Evolutionary conservation across 2,888 invertebrate species (phyloP).

Genomic region (Cyclophora albipunctata): DNA sequence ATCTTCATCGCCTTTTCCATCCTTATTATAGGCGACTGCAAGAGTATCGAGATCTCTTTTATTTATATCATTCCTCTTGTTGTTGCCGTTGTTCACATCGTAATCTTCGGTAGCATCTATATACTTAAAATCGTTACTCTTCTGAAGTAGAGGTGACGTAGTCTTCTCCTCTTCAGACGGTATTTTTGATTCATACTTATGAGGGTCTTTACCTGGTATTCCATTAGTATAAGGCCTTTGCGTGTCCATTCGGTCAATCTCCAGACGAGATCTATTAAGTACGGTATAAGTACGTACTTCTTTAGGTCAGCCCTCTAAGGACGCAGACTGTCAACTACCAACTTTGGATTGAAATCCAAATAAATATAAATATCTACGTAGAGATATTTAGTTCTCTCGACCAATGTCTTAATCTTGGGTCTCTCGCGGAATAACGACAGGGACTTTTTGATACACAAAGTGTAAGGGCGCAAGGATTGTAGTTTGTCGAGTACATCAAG

Average conservation of each 20-base stretch:
- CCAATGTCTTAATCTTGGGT: slow-evolving; percentile 77
- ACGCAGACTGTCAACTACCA: slow-evolving; percentile 39
- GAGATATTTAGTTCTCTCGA: slow-evolving; percentile 60
- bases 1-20: slow-evolving; percentile 54
- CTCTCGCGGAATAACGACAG: slow-evolving; percentile 72
- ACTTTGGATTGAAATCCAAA: slow-evolving; percentile 49
- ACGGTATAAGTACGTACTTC: slow-evolving; percentile 45
- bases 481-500: slow-evolving; percentile 72
- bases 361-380: slow-evolving; percentile 42
- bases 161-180: slow-evolving; percentile 69
- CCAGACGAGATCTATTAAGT: slow-evolving; percentile 39
- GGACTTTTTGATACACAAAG: slow-evolving; percentile 65
- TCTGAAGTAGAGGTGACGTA: slow-evolving; percentile 60
- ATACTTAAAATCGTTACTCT: slow-evolving; percentile 47
- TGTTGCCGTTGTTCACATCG: slow-evolving; percentile 37
- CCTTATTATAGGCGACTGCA: slow-evolving; percentile 42
- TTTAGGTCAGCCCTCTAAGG: slow-evolving; percentile 42
- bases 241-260: slow-evolving; percentile 58
- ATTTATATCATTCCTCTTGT: slow-evolving; percentile 50
- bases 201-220: slow-evolving; percentile 59
- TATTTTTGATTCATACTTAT: slow-evolving; percentile 56
- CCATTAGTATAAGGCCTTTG: slow-evolving; percentile 62
- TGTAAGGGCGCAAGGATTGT: slow-evolving; percentile 67
- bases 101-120: slow-evolving; percentile 51
- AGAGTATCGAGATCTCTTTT: slow-evolving; percentile 38